Evolutionary conservation across 2,888 invertebrate species (phyloP).

Genomic region (Lasioglossum morio): DNA sequence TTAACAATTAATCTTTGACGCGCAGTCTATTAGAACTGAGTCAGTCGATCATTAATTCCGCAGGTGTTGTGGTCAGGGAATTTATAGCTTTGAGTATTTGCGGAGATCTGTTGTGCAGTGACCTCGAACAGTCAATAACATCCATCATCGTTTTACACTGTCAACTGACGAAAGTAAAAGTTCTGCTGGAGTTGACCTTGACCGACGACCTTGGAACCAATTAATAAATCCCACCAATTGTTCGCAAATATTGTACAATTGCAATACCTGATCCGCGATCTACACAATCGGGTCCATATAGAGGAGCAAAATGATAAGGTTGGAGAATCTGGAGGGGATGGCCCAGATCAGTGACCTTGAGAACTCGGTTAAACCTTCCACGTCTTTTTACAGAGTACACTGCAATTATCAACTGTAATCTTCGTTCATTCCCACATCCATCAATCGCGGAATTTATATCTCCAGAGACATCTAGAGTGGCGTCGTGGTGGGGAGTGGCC

Average conservation of each 20-base stretch:
- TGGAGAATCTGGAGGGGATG: not conserved
- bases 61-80: not conserved
- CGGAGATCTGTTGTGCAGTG: not conserved
- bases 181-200: not conserved
- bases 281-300: not conserved
- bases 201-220: not conserved
- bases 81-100: not conserved
- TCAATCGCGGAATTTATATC: too few species aligned
- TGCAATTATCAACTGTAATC: too few species aligned
- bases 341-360: too few species aligned
- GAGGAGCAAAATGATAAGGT: not conserved
- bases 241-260: not conserved
- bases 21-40: not conserved
- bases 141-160: not conserved
- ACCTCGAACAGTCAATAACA: not conserved
- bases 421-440: too few species aligned
- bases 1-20: not conserved
- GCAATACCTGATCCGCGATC: not conserved
- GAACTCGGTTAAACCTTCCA: too few species aligned
- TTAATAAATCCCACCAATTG: not conserved
- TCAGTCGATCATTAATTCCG: not conserved
- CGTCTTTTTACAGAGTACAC: too few species aligned
- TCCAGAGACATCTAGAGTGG: too few species aligned
- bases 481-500: not conserved
- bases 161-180: not conserved